phyloP scores from a whole-genome alignment of 2,113 vertebrate genomes.

The Microtus pennsylvanicus region DNA sequence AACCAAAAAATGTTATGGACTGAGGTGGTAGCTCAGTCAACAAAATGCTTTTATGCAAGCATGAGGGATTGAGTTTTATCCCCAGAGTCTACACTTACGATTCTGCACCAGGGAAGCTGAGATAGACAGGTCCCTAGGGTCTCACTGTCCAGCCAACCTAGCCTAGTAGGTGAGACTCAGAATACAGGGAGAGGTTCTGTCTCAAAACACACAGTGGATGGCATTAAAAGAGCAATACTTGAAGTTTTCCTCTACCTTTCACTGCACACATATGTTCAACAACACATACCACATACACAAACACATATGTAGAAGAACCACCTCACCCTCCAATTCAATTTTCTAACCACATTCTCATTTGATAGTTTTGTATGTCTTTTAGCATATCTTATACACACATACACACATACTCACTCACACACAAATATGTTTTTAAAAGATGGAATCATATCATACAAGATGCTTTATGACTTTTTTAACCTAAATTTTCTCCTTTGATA shows the following conservation, averaged over 20 bases:
- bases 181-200: background rate
- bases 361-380: background rate
- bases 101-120: background rate
- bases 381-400: background rate
- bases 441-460: background rate
- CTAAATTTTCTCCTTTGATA: background rate
- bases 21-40: background rate
- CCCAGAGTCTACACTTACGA: background rate
- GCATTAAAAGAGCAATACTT: background rate
- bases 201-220: background rate
- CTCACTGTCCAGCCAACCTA: background rate
- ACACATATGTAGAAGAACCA: background rate
- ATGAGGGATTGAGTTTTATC: background rate
- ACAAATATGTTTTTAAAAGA: background rate
- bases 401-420: too few relatives aligned
- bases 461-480: background rate
- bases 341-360: background rate
- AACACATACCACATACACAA: background rate
- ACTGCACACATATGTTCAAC: background rate
- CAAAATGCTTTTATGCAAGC: background rate
- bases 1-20: background rate
- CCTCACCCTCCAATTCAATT: background rate
- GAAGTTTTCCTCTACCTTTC: background rate
- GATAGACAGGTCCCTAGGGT: background rate
- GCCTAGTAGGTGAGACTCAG: too few relatives aligned